A percentile compares a stretch with the other conserved stretches of the same genome.
phyloP scores from a whole-genome alignment of 2,113 vertebrate species.

The Panthera leo region DNA sequence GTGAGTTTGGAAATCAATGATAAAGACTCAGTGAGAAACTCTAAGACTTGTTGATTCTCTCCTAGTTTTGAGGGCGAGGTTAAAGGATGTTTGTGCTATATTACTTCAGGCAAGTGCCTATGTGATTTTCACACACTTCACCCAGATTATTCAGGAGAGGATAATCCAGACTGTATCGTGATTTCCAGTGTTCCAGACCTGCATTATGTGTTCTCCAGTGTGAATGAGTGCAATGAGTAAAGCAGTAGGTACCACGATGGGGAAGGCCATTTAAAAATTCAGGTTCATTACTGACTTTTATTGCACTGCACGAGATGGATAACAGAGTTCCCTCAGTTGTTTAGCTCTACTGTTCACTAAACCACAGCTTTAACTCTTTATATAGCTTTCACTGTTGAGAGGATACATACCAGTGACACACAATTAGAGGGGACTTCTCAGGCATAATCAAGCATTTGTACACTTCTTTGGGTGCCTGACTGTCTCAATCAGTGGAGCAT shows the following conservation, averaged over 20 bases:
- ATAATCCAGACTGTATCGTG: neutral
- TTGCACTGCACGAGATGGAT: neutral
- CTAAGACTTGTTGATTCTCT: neutral
- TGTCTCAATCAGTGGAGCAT: too few species aligned
- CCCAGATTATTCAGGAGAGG: neutral
- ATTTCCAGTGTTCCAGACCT: neutral
- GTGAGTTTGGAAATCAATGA: constrained; percentile 29
- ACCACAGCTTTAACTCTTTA: neutral
- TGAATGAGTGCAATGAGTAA: neutral
- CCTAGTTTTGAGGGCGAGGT: neutral
- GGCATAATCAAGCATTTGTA: neutral
- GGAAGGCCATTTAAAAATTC: constrained; percentile 24
- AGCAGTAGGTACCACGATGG: neutral
- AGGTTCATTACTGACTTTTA: neutral
- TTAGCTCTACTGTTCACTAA: neutral
- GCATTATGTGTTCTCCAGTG: neutral
- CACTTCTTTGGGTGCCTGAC: too few species aligned
- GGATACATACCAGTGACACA: neutral
- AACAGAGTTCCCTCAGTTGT: neutral
- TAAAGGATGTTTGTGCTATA: neutral
- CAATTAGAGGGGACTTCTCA: neutral
- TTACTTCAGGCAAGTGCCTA: neutral
- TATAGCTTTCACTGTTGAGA: neutral
- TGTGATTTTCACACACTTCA: neutral
- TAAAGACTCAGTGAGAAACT: neutral